Percentiles rank a stretch among this genome's conserved stretches.
Evolutionary conservation across 2,888 invertebrate species (phyloP).

Genomic region (Apamea sordens): DNA sequence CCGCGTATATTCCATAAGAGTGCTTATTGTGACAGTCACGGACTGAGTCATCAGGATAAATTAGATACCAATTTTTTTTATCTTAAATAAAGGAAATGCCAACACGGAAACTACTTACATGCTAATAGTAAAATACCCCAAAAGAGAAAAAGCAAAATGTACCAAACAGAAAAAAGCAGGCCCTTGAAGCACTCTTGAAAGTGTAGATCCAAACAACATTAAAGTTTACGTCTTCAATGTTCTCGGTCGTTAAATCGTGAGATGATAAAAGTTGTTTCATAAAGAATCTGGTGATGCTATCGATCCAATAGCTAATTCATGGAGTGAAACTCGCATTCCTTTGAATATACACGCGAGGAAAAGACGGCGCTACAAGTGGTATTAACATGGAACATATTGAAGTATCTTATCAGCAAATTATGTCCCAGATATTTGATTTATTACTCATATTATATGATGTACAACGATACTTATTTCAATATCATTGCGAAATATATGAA

Average conservation of each 20-base stretch:
- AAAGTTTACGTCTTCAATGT: slow-evolving; percentile 31
- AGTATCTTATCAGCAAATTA: slow-evolving; percentile 47
- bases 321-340: slow-evolving; percentile 60
- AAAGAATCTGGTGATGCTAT: slow-evolving; percentile 45
- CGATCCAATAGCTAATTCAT: slow-evolving; percentile 55
- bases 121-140: neutral
- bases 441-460: slow-evolving; percentile 26
- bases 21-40: neutral
- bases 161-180: neutral
- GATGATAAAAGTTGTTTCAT: slow-evolving; percentile 39
- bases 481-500: neutral
- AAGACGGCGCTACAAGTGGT: slow-evolving; percentile 21
- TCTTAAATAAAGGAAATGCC: slow-evolving; percentile 37
- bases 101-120: slow-evolving; percentile 23
- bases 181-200: neutral
- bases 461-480: slow-evolving; percentile 25
- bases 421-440: slow-evolving; percentile 32
- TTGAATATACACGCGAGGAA: slow-evolving; percentile 50
- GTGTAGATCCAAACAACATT: slow-evolving; percentile 19
- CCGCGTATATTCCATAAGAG: neutral
- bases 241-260: slow-evolving; percentile 35
- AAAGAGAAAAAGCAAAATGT: neutral
- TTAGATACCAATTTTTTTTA: slow-evolving; percentile 32
- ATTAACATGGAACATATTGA: slow-evolving; percentile 36
- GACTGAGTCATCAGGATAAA: slow-evolving; percentile 29